Conservation (phyloP, 2,797 vertebrate species). For the Macropus fuliginosus region DNA sequence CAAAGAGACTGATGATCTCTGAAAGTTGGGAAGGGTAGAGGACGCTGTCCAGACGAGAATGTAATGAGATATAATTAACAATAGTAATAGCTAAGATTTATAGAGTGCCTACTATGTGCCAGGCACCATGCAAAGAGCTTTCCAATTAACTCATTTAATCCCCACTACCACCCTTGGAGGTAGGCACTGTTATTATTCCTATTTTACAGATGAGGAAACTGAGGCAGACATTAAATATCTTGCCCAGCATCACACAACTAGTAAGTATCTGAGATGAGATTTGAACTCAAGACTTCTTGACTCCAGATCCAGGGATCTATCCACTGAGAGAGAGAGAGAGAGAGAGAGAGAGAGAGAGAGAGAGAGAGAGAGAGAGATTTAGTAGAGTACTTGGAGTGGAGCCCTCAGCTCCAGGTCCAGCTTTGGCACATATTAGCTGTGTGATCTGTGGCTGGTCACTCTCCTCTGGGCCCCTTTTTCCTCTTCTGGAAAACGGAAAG, state of each 20-base stretch:
- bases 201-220: background rate
- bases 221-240: background rate
- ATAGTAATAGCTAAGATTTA: background rate
- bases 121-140: background rate
- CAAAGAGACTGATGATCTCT: background rate
- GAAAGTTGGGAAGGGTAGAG: background rate
- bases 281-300: background rate
- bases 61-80: background rate
- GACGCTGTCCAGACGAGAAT: background rate
- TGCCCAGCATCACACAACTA: background rate
- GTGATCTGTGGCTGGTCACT: background rate
- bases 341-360: no score
- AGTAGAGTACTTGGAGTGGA: background rate
- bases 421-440: background rate
- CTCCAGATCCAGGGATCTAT: background rate
- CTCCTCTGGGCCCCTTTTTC: background rate
- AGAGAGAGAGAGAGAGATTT: background rate
- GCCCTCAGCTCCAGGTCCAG: background rate
- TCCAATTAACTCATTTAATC: background rate
- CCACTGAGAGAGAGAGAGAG: background rate
- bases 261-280: background rate
- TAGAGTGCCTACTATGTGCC: background rate
- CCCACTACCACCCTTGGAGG: background rate
- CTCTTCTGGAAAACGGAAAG: background rate
- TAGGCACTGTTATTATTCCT: background rate